A percentile compares a stretch with the other conserved stretches of the same genome.
Conservation (phyloP, 2,797 vertebrate species). For the Rhinophrynus dorsalis region DNA sequence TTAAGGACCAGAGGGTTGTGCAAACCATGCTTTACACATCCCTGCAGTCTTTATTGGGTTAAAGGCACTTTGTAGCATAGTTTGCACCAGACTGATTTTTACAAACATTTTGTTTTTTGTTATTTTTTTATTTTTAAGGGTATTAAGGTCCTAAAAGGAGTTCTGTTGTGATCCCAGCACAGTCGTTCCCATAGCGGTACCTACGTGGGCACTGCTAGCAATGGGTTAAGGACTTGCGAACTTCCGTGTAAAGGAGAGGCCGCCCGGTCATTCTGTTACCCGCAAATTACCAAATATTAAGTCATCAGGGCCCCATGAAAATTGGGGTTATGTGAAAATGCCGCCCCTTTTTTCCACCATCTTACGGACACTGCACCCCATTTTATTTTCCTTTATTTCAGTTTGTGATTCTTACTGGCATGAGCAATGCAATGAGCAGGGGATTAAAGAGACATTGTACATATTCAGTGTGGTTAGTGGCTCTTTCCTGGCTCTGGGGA, state of each 20-base stretch:
- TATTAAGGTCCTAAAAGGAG: too few species aligned
- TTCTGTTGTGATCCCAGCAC: too few species aligned
- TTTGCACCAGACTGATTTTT: slow-evolving; percentile 20
- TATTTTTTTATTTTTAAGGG: too few species aligned
- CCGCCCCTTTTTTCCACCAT: background rate
- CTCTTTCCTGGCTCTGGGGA: background rate
- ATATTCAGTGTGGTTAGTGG: slow-evolving; percentile 53
- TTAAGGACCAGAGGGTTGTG: too few species aligned
- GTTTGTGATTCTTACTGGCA: slow-evolving; percentile 53
- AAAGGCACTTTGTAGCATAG: slow-evolving; percentile 13
- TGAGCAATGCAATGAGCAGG: slow-evolving; percentile 57
- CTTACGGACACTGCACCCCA: background rate
- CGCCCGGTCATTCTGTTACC: background rate
- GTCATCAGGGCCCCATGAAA: too few species aligned
- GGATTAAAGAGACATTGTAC: slow-evolving; percentile 52
- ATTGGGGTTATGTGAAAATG: background rate
- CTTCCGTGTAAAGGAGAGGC: background rate
- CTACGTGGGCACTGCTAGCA: too few species aligned
- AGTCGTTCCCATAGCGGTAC: too few species aligned
- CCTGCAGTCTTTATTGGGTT: too few species aligned
- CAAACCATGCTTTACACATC: too few species aligned
- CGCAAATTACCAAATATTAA: background rate
- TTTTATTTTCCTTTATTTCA: slow-evolving; percentile 18
- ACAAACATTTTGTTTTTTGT: too few species aligned
- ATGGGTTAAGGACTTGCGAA: too few species aligned